Conservation (phyloP, 2,888 invertebrate genomes). For the Chelonus formosanus region DNA sequence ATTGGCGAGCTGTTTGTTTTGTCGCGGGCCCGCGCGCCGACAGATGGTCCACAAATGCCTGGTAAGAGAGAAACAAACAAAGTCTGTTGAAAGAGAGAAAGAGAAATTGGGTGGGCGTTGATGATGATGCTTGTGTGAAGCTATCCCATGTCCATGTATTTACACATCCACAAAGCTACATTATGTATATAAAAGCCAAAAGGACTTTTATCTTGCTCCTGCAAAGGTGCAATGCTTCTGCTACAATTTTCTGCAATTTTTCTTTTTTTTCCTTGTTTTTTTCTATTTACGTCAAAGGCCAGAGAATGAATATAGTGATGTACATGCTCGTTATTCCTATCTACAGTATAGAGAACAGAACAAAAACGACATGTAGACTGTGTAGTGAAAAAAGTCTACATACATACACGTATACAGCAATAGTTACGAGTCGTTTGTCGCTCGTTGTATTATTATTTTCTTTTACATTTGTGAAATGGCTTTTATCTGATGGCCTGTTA, state of each 20-base stretch:
- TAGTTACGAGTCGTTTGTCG: constrained; percentile 36
- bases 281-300: constrained; percentile 24
- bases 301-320: constrained; percentile 24
- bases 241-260: background rate
- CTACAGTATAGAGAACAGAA: background rate
- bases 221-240: constrained; percentile 12
- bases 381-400: background rate
- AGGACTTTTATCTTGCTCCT: constrained; percentile 7
- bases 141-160: constrained; percentile 14
- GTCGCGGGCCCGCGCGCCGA: constrained; percentile 52
- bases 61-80: constrained; percentile 22
- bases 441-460: constrained; percentile 31
- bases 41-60: constrained; percentile 48
- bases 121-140: constrained; percentile 20
- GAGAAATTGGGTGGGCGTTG: constrained; percentile 17
- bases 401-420: constrained; percentile 5
- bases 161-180: background rate
- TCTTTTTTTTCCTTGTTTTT: constrained; percentile 7
- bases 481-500: constrained; percentile 32
- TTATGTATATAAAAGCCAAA: constrained; percentile 15
- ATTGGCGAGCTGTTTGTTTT: constrained; percentile 62
- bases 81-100: constrained; percentile 5
- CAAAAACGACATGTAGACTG: background rate
- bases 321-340: constrained; percentile 28
- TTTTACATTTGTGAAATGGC: constrained; percentile 26